Base-by-base conservation (phyloP, 2,113 vertebrate species). In the Lontra canadensis region DNA sequence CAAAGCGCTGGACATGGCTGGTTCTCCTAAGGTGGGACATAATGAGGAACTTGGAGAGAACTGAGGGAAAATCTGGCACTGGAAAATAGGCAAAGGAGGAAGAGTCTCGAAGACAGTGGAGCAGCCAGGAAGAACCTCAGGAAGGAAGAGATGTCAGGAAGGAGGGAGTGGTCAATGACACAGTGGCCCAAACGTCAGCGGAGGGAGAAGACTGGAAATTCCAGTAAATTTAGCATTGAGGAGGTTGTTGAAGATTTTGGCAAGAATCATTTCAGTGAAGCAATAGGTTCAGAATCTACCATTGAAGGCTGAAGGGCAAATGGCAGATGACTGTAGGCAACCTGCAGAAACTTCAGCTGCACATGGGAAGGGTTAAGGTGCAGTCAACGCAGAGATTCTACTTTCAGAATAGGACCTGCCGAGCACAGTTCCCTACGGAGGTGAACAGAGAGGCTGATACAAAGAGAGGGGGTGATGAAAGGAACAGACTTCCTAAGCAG, bases 401-500 rank as follows among this genome's bases (percentile, higher is more conserved):
- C 36, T 71, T 81, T 92, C 36, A 44, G 36, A 69, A 67, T 4
- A 80, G 34, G 39, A 80, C 3, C 3, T 34, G 86, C n/a, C 18
- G 31, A 95, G 63, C 17, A 94, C 13, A 31, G 26, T 23, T 71
- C 42, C 26, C 21, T 55, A 20, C 1, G 65, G 36, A 34, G 44
- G 36, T 49, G 36, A 86, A 82, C 7, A 20, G 39, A 96, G 15
- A 86, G 4, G 42, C 0, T 36, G 59, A 39, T 31, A 34, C 23
- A 84, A 79, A 90, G 42, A 78, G 59, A 79, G 44, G 39, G 31
- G 73, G 31, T 21, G 12, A 5, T 23, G 65, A 82, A 92, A 44
- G 15, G 82, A 65, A 49, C 20, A 47, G 36, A 84, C n/a, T 29
- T 95, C 69, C 55, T 36, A 42, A 79, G 86, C 52, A 96, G 18